Percentiles rank a stretch among this genome's conserved stretches.
phyloP scores from a whole-genome alignment of 2,888 invertebrate species.

The Catocala fraxini region DNA sequence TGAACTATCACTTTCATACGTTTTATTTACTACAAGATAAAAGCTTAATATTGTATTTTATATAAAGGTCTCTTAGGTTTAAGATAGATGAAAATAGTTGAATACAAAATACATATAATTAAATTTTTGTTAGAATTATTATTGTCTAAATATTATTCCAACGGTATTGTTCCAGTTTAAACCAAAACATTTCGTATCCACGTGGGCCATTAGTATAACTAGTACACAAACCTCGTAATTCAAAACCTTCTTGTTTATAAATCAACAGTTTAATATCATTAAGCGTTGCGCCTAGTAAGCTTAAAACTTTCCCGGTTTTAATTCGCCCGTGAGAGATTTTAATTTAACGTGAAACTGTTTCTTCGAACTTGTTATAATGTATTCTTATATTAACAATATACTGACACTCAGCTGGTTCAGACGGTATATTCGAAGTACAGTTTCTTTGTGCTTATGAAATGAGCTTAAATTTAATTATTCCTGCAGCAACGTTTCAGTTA shows the following conservation, averaged over 20 bases:
- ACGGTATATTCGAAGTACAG: conserved; percentile 18
- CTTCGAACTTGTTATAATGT: conserved; percentile 76
- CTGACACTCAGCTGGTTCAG: conserved; percentile 56
- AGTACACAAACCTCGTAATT: conserved; percentile 54
- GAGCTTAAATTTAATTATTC: too few relatives aligned
- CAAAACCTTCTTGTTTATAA: conserved; percentile 71
- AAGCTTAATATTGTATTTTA: too few relatives aligned
- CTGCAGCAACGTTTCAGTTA: too few relatives aligned
- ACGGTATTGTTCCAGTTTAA: background rate
- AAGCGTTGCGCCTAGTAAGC: conserved; percentile 76
- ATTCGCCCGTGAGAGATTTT: conserved; percentile 78
- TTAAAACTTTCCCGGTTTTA: conserved; percentile 77
- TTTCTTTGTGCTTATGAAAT: conserved; percentile 5
- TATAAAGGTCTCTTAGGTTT: too few relatives aligned
- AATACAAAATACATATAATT: too few relatives aligned
- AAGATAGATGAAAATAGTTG: too few relatives aligned
- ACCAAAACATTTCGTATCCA: background rate
- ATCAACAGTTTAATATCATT: conserved; percentile 82
- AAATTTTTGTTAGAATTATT: too few relatives aligned
- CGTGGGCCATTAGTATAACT: conserved; percentile 26
- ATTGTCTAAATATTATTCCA: too few relatives aligned
- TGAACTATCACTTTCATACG: too few relatives aligned
- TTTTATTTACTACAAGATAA: too few relatives aligned
- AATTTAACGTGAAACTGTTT: conserved; percentile 79
- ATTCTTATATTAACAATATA: conserved; percentile 75